phyloP scores from a whole-genome alignment of 2,888 invertebrate species.

The Andrena flavipes region DNA sequence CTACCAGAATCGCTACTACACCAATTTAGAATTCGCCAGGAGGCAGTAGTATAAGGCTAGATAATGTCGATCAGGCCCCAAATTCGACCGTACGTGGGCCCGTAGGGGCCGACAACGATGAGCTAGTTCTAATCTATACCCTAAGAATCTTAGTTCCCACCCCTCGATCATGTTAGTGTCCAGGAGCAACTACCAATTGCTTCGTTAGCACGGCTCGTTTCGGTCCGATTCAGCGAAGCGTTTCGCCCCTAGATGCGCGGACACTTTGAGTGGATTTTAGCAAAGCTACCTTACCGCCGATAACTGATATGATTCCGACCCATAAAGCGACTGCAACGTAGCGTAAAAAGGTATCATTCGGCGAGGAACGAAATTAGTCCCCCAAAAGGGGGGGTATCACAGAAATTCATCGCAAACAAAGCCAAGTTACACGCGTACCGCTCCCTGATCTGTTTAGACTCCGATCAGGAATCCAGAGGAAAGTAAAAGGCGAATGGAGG shows the following conservation, averaged over 20 bases:
- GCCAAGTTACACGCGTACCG: not conserved
- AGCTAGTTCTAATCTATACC: slow-evolving; percentile 45
- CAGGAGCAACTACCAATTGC: not conserved
- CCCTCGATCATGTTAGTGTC: slow-evolving; percentile 12
- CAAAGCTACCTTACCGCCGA: not conserved
- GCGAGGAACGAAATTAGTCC: not conserved
- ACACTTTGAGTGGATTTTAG: not conserved
- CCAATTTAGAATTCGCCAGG: slow-evolving; percentile 65
- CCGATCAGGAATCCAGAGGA: not conserved
- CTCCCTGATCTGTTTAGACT: not conserved
- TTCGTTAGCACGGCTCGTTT: slow-evolving; percentile 12
- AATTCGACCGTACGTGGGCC: slow-evolving; percentile 11
- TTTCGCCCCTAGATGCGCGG: not conserved
- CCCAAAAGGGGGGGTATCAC: not conserved
- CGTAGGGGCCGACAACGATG: slow-evolving; percentile 8
- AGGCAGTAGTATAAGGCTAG: slow-evolving; percentile 46
- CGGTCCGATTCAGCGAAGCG: not conserved
- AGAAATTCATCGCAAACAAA: slow-evolving; percentile 26
- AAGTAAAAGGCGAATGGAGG: not conserved
- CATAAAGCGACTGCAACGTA: not conserved
- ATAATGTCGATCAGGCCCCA: slow-evolving; percentile 41
- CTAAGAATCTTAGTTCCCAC: slow-evolving; percentile 31
- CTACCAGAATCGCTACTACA: slow-evolving; percentile 57
- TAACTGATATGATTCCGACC: slow-evolving; percentile 12
- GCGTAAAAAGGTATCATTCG: not conserved